These are phyloP conservation scores for Lagopus leucura DNA, from an alignment of 2,113 vertebrate genomes.

Conservation along the genomic window DNA sequence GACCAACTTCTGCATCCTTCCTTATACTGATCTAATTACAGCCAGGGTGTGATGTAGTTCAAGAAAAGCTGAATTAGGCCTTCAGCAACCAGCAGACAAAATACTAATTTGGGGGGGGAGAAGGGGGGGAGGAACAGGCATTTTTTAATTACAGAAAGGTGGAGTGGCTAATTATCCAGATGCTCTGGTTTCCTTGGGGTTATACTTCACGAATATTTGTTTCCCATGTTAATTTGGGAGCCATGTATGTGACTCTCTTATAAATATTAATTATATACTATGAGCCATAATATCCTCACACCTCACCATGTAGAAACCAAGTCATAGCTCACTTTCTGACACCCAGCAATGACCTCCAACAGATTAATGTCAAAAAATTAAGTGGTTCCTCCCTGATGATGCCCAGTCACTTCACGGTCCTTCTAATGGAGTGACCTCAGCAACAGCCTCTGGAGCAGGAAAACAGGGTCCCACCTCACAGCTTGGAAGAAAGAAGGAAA, in stretches of 20 bases:
- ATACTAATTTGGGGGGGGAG: neutral
- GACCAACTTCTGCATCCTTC: neutral
- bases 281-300: neutral
- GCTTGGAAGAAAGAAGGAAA: neutral
- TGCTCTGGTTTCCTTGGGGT: neutral
- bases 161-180: neutral
- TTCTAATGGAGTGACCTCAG: neutral
- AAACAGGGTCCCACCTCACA: rapidly evolving
- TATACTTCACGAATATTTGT: neutral
- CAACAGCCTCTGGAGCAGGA: neutral
- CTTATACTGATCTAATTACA: neutral
- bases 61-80: neutral
- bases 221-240: neutral
- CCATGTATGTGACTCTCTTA: neutral
- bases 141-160: neutral
- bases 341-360: neutral
- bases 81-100: neutral
- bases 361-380: neutral
- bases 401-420: neutral
- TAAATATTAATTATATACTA: neutral
- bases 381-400: neutral
- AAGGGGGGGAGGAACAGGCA: neutral
- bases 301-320: neutral
- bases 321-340: neutral
- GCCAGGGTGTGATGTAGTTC: rapidly evolving